phyloP scores from a whole-genome alignment of 1,140 invertebrate species.

The Temnothorax curvispinosus region DNA sequence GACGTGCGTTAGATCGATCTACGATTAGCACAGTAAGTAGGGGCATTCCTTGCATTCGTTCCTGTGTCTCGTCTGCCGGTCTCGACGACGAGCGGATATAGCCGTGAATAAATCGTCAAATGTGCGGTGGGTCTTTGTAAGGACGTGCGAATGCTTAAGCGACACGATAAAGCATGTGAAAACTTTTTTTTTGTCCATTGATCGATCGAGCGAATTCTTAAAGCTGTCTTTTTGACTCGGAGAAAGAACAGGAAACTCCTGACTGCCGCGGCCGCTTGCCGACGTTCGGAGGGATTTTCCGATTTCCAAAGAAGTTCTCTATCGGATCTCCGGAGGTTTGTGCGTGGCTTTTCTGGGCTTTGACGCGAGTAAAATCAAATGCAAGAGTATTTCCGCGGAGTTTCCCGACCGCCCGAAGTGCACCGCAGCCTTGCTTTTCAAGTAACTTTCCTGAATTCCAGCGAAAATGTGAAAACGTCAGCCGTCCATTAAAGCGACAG shows the following conservation, averaged over 20 bases:
- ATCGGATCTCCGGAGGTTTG: slow-evolving; percentile 3
- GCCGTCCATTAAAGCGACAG: slow-evolving; percentile 12
- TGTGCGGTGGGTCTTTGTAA: neutral
- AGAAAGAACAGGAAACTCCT: neutral
- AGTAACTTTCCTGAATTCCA: neutral
- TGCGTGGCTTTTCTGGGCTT: slow-evolving; percentile 28
- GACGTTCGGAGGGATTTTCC: slow-evolving; percentile 6
- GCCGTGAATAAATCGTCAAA: slow-evolving; percentile 6
- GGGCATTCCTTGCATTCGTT: neutral
- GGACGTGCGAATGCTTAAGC: neutral
- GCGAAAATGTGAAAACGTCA: slow-evolving; percentile 6
- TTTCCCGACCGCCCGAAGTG: neutral
- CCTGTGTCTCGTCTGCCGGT: neutral
- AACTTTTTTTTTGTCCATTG: neutral
- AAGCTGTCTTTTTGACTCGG: neutral
- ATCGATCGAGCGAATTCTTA: slow-evolving; percentile 5
- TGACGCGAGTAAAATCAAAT: slow-evolving; percentile 3
- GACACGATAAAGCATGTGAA: neutral
- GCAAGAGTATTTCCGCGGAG: neutral
- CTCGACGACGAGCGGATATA: neutral
- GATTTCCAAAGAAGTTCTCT: slow-evolving; percentile 30
- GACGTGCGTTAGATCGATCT: slow-evolving; percentile 37
- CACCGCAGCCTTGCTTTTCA: slow-evolving; percentile 7
- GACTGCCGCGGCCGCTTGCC: neutral
- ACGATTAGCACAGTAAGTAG: slow-evolving; percentile 54